These are phyloP conservation scores for Fringilla coelebs DNA, from an alignment of 2,797 vertebrate genomes.

Conservation along the genomic window DNA sequence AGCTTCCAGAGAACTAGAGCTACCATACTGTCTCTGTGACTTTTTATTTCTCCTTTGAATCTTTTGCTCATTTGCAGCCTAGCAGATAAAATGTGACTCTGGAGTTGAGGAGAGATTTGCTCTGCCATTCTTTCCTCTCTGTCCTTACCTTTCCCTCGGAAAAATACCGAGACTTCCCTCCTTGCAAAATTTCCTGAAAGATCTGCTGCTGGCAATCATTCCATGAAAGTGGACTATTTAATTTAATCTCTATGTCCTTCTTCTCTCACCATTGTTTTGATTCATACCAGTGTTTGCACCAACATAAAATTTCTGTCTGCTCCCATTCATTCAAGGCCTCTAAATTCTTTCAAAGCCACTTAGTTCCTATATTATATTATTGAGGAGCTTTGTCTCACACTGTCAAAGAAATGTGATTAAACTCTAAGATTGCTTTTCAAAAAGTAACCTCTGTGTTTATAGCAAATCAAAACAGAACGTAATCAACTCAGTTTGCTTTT, in stretches of 20 bases:
- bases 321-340: slow-evolving; percentile 18
- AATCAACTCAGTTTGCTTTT: slow-evolving; percentile 55
- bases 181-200: background rate
- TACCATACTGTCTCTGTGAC: background rate
- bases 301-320: background rate
- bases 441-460: slow-evolving; percentile 37
- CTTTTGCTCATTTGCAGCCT: background rate
- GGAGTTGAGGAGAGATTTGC: background rate
- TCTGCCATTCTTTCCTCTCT: background rate
- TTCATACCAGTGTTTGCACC: background rate
- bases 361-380: slow-evolving; percentile 26
- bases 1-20: background rate
- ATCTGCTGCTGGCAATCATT: background rate
- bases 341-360: slow-evolving; percentile 20
- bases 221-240: background rate
- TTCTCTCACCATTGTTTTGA: background rate
- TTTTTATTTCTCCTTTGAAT: background rate
- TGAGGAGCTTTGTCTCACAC: slow-evolving; percentile 5
- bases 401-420: slow-evolving; percentile 57
- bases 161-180: background rate
- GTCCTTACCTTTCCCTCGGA: background rate
- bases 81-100: background rate
- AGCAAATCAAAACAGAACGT: slow-evolving; percentile 54
- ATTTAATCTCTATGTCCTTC: background rate
- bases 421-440: slow-evolving; percentile 1